Percentiles rank a stretch among this genome's conserved stretches.
phyloP scores from a whole-genome alignment of 2,113 vertebrate genomes.

The Myanophis thanlyinensis region DNA sequence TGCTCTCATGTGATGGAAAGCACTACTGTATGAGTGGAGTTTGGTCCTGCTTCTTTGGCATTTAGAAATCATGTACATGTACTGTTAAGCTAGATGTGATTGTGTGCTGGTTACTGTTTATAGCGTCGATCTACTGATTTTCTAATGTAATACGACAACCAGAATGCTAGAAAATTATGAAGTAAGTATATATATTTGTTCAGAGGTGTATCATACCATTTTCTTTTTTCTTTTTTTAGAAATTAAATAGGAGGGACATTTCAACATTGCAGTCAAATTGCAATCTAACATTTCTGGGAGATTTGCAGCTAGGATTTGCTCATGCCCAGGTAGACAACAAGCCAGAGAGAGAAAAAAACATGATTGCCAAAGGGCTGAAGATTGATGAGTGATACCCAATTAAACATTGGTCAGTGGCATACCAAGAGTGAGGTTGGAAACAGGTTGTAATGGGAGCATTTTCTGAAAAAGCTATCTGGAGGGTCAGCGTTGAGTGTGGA shows the following conservation, averaged over 20 bases:
- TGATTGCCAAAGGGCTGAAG: no score
- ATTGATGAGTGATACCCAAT: background rate
- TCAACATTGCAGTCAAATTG: background rate
- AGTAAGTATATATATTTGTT: background rate
- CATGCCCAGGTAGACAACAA: background rate
- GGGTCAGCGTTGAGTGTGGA: background rate
- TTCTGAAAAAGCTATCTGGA: background rate
- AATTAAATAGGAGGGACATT: background rate
- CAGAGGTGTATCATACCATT: background rate
- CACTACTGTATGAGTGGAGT: background rate
- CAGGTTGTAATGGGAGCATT: background rate
- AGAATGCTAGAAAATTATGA: background rate
- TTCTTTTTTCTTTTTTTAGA: background rate
- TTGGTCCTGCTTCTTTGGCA: background rate
- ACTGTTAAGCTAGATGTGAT: background rate
- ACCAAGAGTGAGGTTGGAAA: background rate
- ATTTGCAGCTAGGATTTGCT: background rate
- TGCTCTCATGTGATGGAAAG: background rate
- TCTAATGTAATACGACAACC: background rate
- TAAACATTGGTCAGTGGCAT: background rate
- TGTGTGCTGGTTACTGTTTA: background rate
- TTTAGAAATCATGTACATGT: background rate
- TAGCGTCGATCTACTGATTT: background rate
- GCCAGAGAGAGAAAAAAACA: background rate
- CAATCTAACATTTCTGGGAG: background rate